Base-by-base conservation (phyloP, 2,888 invertebrate species). In the Leptopilina myrica region DNA sequence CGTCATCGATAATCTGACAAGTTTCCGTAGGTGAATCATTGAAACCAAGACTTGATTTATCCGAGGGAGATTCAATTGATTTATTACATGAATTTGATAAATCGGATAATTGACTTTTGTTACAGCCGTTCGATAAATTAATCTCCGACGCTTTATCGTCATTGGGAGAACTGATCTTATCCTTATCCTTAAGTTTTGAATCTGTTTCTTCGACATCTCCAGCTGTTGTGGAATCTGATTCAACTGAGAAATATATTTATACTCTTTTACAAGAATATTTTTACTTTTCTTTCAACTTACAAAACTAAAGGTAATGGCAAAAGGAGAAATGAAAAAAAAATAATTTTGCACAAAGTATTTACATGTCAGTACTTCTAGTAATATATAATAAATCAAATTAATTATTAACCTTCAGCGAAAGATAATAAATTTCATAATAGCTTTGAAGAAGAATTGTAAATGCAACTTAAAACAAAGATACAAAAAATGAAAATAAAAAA, bases 91-190 rank as follows among this genome's bases (percentile, higher is more conserved):
- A 15, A 43, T 66, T 43, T 43, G 8, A n/a, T 66, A 20, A 15
- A 12, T 69, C 5, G 7, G 14, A n/a, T 69, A 49, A 14, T 49
- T 53, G 12, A 20, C 9, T 15, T 53, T 53, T 12, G 14, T 69
- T 53, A 69, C 69, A 69, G 53, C 69, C 69, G 53, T 53, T 69
- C 20, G 20, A 15, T 62, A 20, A 9, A 20, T 15, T 6, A 26
- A 20, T 26, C 11, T 26, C n/a, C 6, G 49, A 20, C 20, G 6
- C 26, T 12, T 26, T 69, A 7, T 0, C 15, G 12, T 69, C 53
- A 14, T 20, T 33, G 53, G 46, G 7, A 69, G 69, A 53, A 53
- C 26, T 20, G 12, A 46, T 26, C 20, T 14, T 26, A 12, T 26
- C 46, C 69, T 69, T 49, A 33, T 33, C 20, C 20, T 20, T 20